A percentile compares a stretch with the other conserved stretches of the same genome.
Conservation (phyloP, 2,113 vertebrate genomes). For the Cinclus mexicanus region DNA sequence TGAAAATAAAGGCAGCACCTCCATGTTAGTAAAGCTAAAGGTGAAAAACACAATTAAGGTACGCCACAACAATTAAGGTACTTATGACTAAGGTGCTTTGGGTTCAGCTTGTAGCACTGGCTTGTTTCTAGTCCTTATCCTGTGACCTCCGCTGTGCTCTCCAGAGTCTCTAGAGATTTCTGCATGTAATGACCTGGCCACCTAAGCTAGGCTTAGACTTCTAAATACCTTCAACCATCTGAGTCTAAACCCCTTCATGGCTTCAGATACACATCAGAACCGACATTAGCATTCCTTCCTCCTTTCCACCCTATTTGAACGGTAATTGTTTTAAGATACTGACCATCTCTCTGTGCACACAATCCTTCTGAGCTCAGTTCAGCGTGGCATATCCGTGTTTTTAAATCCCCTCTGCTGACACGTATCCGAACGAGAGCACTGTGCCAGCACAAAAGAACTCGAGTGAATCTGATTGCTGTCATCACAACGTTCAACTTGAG, state of each 20-base stretch:
- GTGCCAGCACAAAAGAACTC: constrained; percentile 16
- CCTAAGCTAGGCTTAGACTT: not conserved
- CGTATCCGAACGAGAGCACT: not conserved
- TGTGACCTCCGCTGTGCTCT: not conserved
- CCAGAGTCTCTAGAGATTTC: not conserved
- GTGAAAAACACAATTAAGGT: not conserved
- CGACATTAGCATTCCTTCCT: not conserved
- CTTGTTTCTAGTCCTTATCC: not conserved
- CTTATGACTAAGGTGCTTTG: not conserved
- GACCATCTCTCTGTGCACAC: not conserved
- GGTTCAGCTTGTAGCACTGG: not conserved
- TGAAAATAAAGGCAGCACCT: not conserved
- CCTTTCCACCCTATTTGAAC: not conserved
- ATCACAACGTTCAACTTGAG: constrained; percentile 7
- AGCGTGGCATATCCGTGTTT: not conserved
- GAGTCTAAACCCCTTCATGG: not conserved
- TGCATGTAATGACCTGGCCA: not conserved
- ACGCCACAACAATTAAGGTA: not conserved
- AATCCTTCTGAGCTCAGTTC: not conserved
- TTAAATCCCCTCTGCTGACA: constrained; percentile 1
- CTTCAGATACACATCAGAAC: not conserved
- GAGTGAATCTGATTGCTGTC: constrained; percentile 30
- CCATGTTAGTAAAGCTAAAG: not conserved
- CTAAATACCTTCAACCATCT: not conserved
- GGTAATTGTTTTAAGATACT: not conserved